Evolutionary conservation across 2,888 invertebrate genomes (phyloP), one percentile per base, ranked within the genome.

Genomic region (Dilophus febrilis): DNA sequence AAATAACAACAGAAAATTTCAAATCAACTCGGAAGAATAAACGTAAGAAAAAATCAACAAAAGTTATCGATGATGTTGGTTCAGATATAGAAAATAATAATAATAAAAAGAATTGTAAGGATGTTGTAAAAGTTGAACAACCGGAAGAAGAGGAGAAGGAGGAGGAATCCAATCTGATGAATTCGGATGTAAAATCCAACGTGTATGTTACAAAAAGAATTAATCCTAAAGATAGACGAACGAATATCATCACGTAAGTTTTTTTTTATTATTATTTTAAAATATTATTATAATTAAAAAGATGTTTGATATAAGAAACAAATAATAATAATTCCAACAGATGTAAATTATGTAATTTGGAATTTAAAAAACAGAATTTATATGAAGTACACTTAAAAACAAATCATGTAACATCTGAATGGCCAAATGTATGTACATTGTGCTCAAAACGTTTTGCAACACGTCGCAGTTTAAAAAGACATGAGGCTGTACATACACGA

Each of bases 401-500:
- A 18, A 37, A 35, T 18, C 45, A 45, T 38, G 13, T 36, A 30
- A 36, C 40, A 10, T 12, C 27, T 16, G 37, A 38, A 27, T 33
- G 22, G 8, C 22, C 31, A 17, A 42, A 40, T 30, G 5, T 16
- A 11, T 49, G 49, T 27, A 19, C 39, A 7, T 37, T 40, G n/a
- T 49, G 49, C 35, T 35, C 41, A 3, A 45, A 47, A 42, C 38
- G 40, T 16, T 49, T 49, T 40, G 41, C 45, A 33, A 46, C 46
- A 2, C 38, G 44, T 13, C 44, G 40, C 27, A 43, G 46, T 30
- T 37, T 53, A 3, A 45, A 48, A 18, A 42, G 40, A 1, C 57
- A 57, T 33, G 45, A 44, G 26, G 33, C 38, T 8, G 40, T 43
- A 7, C 46, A 53, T 45, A 43, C 54, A 36, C 56, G n/a, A n/a